Evolutionary conservation across 2,888 invertebrate genomes (phyloP).

Genomic region (Schizaphis graminum): DNA sequence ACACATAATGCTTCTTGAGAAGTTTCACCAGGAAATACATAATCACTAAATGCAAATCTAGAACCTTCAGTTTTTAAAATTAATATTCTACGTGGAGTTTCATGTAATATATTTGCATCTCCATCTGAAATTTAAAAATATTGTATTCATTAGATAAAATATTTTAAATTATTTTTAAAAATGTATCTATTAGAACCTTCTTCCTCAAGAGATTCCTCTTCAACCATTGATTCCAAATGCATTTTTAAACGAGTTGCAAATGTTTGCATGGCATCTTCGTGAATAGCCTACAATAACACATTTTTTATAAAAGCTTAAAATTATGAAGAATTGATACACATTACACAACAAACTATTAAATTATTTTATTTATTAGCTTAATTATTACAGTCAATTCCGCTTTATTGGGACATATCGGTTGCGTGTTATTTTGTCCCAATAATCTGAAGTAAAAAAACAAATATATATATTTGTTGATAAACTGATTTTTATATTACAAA

Average conservation of each 20-base stretch:
- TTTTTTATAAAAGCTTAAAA: neutral
- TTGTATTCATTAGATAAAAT: neutral
- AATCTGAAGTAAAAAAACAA: too few species aligned
- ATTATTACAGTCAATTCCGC: too few species aligned
- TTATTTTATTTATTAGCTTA: neutral
- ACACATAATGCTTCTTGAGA: slow-evolving; percentile 31
- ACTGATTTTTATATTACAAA: too few species aligned
- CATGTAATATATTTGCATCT: slow-evolving; percentile 38
- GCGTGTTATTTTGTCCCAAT: too few species aligned
- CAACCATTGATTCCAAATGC: slow-evolving; percentile 58
- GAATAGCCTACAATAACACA: slow-evolving; percentile 48
- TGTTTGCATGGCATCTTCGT: slow-evolving; percentile 47
- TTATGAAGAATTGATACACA: neutral
- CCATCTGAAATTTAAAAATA: slow-evolving; percentile 29
- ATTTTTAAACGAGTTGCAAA: slow-evolving; percentile 58
- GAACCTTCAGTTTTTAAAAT: slow-evolving; percentile 60
- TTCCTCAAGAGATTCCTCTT: slow-evolving; percentile 53
- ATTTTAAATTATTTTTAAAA: neutral
- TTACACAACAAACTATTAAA: neutral
- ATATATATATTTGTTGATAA: too few species aligned
- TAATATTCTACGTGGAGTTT: slow-evolving; percentile 56
- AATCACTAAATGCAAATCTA: slow-evolving; percentile 62
- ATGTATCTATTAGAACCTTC: slow-evolving; percentile 37
- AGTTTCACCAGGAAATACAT: slow-evolving; percentile 58
- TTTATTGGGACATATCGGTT: too few species aligned